A percentile compares a stretch with the other conserved stretches of the same genome.
Conservation (phyloP, 2,113 vertebrate species). For the Delphinapterus leucas region DNA sequence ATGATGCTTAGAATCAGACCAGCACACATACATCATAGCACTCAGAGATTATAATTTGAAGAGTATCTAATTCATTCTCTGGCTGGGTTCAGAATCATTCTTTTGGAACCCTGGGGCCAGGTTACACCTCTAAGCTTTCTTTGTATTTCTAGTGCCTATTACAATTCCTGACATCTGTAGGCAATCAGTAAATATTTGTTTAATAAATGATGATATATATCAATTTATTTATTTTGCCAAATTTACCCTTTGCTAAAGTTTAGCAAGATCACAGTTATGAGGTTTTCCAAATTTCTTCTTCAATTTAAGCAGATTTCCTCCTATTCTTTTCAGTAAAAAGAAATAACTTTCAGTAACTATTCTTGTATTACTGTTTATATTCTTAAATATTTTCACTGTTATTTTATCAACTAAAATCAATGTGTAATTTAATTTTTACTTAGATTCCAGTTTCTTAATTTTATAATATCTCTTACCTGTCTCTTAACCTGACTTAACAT, state of each 20-base stretch:
- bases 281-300: neutral
- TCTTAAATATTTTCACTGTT: neutral
- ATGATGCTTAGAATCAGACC: slow-evolving; percentile 10
- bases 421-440: neutral
- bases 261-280: neutral
- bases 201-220: neutral
- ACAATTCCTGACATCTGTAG: neutral
- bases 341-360: neutral
- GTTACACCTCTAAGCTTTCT: neutral
- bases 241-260: neutral
- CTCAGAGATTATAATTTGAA: slow-evolving; percentile 22
- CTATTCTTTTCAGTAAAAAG: neutral
- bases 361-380: neutral
- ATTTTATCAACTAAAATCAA: neutral
- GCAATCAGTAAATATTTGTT: neutral
- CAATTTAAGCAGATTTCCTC: neutral
- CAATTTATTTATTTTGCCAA: neutral
- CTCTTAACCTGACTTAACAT: neutral
- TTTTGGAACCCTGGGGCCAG: neutral
- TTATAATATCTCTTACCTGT: neutral
- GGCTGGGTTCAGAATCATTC: neutral
- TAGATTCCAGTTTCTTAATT: neutral
- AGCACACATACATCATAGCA: neutral
- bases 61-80: neutral
- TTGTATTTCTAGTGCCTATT: neutral